Evolutionary conservation across 2,888 invertebrate species (phyloP).

Genomic region (Aspidiotus destructor): DNA sequence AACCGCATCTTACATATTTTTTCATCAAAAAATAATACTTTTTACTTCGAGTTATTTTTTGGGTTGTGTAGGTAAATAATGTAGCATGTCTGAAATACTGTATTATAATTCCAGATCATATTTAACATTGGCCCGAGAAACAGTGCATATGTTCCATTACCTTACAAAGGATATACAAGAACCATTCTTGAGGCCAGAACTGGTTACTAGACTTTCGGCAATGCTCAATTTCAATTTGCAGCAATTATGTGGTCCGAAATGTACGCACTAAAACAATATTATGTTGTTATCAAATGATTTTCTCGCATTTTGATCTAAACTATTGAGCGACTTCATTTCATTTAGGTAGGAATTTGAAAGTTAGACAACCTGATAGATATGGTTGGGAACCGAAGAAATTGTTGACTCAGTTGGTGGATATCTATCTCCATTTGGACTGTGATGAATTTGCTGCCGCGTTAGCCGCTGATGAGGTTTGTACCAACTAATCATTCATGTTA

Average conservation of each 20-base stretch:
- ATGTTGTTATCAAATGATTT: neutral
- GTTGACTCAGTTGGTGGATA: constrained; percentile 84
- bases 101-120: constrained; percentile 53
- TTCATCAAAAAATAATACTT: neutral
- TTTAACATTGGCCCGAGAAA: constrained; percentile 83
- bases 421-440: constrained; percentile 92
- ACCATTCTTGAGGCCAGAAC: constrained; percentile 85
- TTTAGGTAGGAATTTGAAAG: constrained; percentile 48
- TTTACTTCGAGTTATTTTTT: neutral
- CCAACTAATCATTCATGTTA: too few relatives aligned
- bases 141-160: constrained; percentile 97
- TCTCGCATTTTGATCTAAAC: neutral
- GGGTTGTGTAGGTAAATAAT: too few relatives aligned
- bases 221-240: constrained; percentile 98
- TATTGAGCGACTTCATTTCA: neutral
- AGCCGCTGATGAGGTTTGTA: constrained; percentile 82
- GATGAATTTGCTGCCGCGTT: constrained; percentile 82
- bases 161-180: constrained; percentile 88
- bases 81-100: too few relatives aligned
- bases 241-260: constrained; percentile 92
- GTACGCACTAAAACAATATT: constrained; percentile 50
- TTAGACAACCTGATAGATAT: constrained; percentile 85
- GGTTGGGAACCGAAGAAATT: constrained; percentile 93
- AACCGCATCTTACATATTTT: neutral
- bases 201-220: constrained; percentile 87